Percentiles rank a stretch among this genome's conserved stretches.
phyloP scores from a whole-genome alignment of 2,888 invertebrate species.

The Galerucella nymphaeae region DNA sequence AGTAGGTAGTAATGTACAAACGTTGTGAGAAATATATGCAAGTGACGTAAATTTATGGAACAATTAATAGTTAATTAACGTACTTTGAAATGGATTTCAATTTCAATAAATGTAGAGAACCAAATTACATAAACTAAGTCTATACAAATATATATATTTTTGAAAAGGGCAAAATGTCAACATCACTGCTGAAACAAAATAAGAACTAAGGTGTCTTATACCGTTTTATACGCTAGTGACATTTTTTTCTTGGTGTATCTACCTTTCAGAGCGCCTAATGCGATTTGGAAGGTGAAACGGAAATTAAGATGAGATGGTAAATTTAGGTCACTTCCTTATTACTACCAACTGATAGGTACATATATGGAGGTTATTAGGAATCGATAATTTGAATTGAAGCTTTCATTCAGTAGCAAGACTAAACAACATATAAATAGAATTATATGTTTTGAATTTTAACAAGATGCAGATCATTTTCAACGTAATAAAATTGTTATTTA shows the following conservation, averaged over 20 bases:
- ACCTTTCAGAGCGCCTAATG: not conserved
- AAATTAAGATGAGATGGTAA: not conserved
- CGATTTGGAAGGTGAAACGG: not conserved
- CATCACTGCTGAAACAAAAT: no score
- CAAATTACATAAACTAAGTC: no score
- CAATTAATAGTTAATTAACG: not conserved
- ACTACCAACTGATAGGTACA: not conserved
- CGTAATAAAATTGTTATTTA: no score
- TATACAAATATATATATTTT: no score
- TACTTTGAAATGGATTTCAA: not conserved
- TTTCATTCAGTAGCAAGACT: not conserved
- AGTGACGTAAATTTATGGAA: not conserved
- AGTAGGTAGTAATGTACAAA: not conserved
- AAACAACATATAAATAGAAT: not conserved
- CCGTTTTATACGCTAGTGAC: no score
- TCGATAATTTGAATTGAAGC: slow-evolving; percentile 1
- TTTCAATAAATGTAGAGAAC: no score
- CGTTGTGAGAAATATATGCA: not conserved
- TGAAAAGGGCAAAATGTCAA: no score
- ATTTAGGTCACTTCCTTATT: not conserved
- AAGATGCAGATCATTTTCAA: not conserved
- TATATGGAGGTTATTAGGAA: not conserved
- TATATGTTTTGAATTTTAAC: not conserved
- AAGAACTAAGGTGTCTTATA: no score
- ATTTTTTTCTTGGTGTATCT: not conserved